Percentiles rank a stretch among this genome's conserved stretches.
Evolutionary conservation across 2,113 vertebrate species (phyloP).

Genomic region (Neofelis nebulosa): DNA sequence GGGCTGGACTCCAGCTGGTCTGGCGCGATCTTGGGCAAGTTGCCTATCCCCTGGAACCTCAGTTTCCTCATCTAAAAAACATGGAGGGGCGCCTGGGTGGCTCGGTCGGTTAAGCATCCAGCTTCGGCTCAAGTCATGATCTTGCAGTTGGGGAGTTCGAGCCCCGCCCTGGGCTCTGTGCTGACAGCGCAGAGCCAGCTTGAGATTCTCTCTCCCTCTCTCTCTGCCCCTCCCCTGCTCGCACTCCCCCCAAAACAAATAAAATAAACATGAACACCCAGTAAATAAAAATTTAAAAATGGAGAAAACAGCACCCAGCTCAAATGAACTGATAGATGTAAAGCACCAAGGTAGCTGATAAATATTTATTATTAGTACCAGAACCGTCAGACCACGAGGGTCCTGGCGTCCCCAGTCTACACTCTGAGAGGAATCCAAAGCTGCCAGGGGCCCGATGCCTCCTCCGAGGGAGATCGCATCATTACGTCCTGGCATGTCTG

Average conservation of each 20-base stretch:
- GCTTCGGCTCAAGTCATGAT: too few relatives aligned
- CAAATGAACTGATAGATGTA: fast-evolving
- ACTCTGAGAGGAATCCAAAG: fast-evolving
- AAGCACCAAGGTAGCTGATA: background rate
- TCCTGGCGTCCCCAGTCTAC: background rate
- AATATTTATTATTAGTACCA: background rate
- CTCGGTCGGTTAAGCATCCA: too few relatives aligned
- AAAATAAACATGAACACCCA: too few relatives aligned
- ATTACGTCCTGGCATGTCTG: fast-evolving
- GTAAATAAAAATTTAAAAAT: too few relatives aligned
- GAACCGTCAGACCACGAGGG: background rate
- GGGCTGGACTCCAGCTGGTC: background rate
- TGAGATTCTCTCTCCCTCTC: too few relatives aligned
- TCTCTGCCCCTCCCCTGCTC: too few relatives aligned
- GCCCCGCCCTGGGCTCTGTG: too few relatives aligned
- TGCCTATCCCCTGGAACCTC: background rate
- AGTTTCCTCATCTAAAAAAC: background rate
- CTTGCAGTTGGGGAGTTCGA: too few relatives aligned
- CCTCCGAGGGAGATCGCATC: fast-evolving
- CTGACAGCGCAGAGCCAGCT: too few relatives aligned
- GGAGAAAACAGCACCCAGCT: too few relatives aligned
- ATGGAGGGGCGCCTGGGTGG: too few relatives aligned
- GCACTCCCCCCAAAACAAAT: too few relatives aligned
- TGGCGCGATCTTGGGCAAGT: background rate
- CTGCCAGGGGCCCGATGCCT: fast-evolving